Percentiles rank a stretch among this genome's conserved stretches.
Conservation (phyloP, 2,888 invertebrate genomes). For the Dioctria linearis region DNA sequence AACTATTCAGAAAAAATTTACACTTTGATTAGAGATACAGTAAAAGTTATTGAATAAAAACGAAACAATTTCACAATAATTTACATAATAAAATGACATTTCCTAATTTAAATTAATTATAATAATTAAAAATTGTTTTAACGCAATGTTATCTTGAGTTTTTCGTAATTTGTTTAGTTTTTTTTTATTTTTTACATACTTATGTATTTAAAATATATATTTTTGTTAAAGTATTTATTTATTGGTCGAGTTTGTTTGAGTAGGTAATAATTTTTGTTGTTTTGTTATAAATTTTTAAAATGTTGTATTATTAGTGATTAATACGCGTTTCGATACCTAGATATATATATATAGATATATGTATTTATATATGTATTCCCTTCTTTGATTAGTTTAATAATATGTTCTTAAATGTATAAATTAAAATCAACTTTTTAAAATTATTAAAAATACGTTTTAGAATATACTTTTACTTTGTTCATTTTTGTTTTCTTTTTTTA, state of each 20-base stretch:
- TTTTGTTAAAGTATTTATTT: conserved; percentile 36
- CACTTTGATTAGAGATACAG: conserved; percentile 9
- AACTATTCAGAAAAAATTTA: neutral
- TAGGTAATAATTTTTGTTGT: conserved; percentile 5
- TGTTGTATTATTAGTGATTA: conserved; percentile 44
- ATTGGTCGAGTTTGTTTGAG: conserved; percentile 44
- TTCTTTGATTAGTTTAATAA: conserved; percentile 31
- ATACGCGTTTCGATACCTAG: conserved; percentile 30
- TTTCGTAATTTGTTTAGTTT: neutral
- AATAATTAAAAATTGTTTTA: neutral
- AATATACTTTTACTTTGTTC: conserved; percentile 39
- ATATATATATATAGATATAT: conserved; percentile 1
- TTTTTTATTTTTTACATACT: neutral
- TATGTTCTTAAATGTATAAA: conserved; percentile 22
- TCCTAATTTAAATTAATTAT: neutral
- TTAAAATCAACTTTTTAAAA: conserved; percentile 49
- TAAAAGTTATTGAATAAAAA: conserved; percentile 27
- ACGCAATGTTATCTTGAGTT: neutral
- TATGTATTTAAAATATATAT: conserved; percentile 46
- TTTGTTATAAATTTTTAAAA: conserved; percentile 49
- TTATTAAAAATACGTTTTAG: conserved; percentile 52
- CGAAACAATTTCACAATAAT: neutral
- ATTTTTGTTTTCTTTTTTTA: conserved; percentile 21
- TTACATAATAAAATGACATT: neutral
- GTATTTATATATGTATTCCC: no score